Evolutionary conservation across 2,113 vertebrate genomes (phyloP), one percentile per base, ranked within the genome.

Genomic region (Jacana jacana): DNA sequence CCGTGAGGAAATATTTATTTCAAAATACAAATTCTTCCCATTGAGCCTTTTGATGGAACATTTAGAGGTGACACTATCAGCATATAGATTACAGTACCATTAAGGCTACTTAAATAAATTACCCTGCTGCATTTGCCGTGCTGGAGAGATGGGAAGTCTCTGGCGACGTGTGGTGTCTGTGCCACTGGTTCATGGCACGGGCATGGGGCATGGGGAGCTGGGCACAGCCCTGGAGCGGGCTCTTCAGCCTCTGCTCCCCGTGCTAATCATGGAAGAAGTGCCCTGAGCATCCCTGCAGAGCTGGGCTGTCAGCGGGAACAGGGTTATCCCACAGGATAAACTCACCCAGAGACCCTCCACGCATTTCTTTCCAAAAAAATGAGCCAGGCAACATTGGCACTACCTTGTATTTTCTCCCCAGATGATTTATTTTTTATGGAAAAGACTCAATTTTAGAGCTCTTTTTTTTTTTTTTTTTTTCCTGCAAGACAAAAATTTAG

Each of bases 1-100:
- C 96, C 78, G 73, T n/a, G 75, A 94, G 94, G 93, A 96, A 97
- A 97, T 97, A 97, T 97, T 97, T 97, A 96, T 96, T 97, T 93
- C 28, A 6, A 96, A 96, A 91, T 81, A 93, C 89, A 92, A 93
- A 95, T 85, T 81, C 95, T 91, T 88, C 93, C 81, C 51, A 37
- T 86, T 84, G 87, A 96, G 95, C 79, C 51, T 92, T 93, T 71
- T 80, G 92, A 86, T 60, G 69, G 76, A 92, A 51, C 63, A 52
- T 79, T 88, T 60, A 40, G 93, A 94, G 72, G 87, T 86, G 94
- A 88, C 91, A 88, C 13, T 44, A 82, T 35, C 87, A 92, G 88
- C 92, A 93, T 30, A 37, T 60, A 87, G 86, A 95, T 96, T 39
- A 69, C 52, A 72, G 69, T 24, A 66, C 72, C 58, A 71, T 81